Percentiles rank a stretch among this genome's conserved stretches.
phyloP scores from a whole-genome alignment of 1,140 invertebrate genomes.

The Lepeophtheirus salmonis region DNA sequence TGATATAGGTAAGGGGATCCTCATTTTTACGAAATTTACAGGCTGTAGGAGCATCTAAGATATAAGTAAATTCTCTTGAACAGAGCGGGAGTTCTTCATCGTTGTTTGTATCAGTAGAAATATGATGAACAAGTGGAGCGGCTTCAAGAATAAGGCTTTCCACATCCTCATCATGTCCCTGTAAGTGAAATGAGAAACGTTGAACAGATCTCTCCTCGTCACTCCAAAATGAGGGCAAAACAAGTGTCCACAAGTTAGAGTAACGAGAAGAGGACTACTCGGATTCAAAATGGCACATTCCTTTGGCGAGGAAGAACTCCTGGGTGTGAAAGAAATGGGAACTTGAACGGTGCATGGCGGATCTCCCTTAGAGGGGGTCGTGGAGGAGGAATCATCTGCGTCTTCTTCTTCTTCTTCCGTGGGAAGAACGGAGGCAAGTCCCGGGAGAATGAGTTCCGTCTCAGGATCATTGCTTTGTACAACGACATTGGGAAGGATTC shows the following conservation, averaged over 20 bases:
- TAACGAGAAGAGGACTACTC: too few species aligned
- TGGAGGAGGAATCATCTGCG: too few species aligned
- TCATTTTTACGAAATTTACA: neutral
- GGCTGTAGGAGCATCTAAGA: slow-evolving; percentile 4
- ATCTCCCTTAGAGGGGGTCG: neutral
- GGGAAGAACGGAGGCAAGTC: neutral
- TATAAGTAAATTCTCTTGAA: neutral
- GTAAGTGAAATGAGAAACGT: too few species aligned
- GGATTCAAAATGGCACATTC: too few species aligned
- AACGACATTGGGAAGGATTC: neutral
- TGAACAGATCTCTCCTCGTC: too few species aligned
- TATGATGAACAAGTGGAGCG: neutral
- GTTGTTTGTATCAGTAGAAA: neutral
- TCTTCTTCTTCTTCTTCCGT: neutral
- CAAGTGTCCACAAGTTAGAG: too few species aligned
- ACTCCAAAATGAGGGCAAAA: too few species aligned
- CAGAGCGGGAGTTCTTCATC: neutral
- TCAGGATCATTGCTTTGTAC: neutral
- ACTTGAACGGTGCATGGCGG: too few species aligned
- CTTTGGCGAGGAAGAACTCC: neutral
- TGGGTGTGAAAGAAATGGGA: neutral
- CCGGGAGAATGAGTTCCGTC: neutral
- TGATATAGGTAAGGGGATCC: slow-evolving; percentile 2
- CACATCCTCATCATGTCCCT: neutral
- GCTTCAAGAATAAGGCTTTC: neutral